Base-by-base conservation (phyloP, 2,113 vertebrate species). In the Atractosteus spatula region DNA sequence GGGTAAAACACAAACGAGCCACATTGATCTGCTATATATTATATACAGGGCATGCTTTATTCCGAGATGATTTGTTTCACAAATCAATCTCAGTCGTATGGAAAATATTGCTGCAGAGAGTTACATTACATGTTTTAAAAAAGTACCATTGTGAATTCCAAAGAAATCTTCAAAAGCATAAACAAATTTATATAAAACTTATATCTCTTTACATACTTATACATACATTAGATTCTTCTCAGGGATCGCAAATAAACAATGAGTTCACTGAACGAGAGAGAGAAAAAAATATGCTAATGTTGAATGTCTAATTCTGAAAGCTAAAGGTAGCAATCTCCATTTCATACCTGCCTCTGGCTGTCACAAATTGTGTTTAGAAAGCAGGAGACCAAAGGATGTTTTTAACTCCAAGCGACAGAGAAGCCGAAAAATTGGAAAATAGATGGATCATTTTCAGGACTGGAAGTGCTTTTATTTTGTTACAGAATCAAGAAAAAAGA, bases 311-410 rank as follows among this genome's bases (percentile, higher is more conserved):
- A 70, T 59, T 69, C 29, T 65, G 45, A 59, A 69, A 55, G 8
- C 51, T 8, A 13, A 13, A 55, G 11, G 56, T 73, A 13, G 44
- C 7, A 29, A 45, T 65, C 61, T 68, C 66, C 43, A 55, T 54
- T 56, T 57, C 47, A 45, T 43, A 45, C 59, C 16, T n/a, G 70
- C 69, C 65, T 7, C 14, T 55, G 55, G n/a, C 42, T 69, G 59
- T 69, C 54, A 70, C 14, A 68, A 65, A 69, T 41, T 64, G 61
- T 61, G 43, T 41, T 62, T 43, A 70, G 12, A 71, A 65, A 67
- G 41, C 67, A 70, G 41, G 41, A 73, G 71, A 70, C 72, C 59
- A 71, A 69, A 77, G 61, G 65, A 56, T 69, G 59, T 55, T 44
- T 51, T 55, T 74, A 67, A 73, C 47, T 41, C 61, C 29, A 1